Conservation (phyloP, 1,140 invertebrate genomes). For the Pseudomyrmex sp. region DNA sequence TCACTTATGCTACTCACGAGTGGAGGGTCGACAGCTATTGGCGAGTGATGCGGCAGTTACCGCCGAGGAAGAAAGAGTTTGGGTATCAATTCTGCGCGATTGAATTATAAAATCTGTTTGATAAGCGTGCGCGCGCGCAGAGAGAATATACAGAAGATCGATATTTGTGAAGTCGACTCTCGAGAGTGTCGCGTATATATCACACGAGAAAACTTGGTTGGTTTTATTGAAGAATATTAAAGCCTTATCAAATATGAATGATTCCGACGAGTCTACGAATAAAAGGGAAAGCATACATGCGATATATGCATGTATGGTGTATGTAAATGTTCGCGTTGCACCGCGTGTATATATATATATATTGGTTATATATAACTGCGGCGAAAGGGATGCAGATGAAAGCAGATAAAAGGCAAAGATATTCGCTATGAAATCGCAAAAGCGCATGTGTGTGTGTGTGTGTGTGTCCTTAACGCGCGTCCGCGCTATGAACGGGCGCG, state of each 20-base stretch:
- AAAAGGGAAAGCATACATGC: too few species aligned
- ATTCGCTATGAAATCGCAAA: slow-evolving; percentile 23
- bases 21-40: slow-evolving; percentile 53
- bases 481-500: neutral
- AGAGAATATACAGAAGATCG: neutral
- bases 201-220: too few species aligned
- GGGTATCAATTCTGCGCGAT: slow-evolving; percentile 36
- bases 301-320: too few species aligned
- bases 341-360: neutral
- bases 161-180: too few species aligned
- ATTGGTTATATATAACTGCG: neutral
- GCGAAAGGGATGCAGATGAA: neutral
- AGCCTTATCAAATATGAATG: neutral
- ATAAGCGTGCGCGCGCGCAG: neutral
- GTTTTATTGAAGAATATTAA: neutral
- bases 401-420: slow-evolving; percentile 5
- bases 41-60: slow-evolving; percentile 19
- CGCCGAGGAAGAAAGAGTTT: neutral
- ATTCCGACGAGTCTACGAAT: neutral
- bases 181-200: too few species aligned
- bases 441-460: neutral
- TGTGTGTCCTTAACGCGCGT: neutral
- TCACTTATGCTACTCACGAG: slow-evolving; percentile 56
- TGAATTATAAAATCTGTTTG: slow-evolving; percentile 48
- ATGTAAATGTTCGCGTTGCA: too few species aligned